Base-by-base conservation (phyloP, 2,888 invertebrate genomes). In the Synergus japonicus region DNA sequence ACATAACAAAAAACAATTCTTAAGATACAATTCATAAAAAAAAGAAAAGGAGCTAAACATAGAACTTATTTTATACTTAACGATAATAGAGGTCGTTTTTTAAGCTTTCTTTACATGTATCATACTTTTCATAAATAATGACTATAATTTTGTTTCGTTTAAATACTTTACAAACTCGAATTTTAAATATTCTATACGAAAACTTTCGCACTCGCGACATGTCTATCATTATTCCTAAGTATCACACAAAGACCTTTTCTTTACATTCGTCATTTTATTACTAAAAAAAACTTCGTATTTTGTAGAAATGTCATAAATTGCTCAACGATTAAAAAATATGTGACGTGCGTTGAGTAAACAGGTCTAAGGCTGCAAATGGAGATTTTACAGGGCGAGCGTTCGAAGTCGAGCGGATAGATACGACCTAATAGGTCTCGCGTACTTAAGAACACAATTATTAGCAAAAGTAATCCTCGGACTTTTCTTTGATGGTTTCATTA, bases 131-230 rank as follows among this genome's bases (percentile, higher is more conserved):
- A 89, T 90, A 90, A 90, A 89, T 89, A 90, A 84, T 86, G 87
- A 87, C 85, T 85, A 44, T 44, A 83, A 86, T 88, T 88, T 88
- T 86, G 86, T 85, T 89, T 90, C 86, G 86, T 85, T 89, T 90
- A 90, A 90, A 91, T 91, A 90, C 85, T 90, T 87, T 85, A 88
- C 85, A 87, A 73, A 73, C 73, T 85, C 76, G 84, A 86, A 87
- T 81, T 85, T 86, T 81, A 82, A 80, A 69, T 46, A 69, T 66
- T 10, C 7, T 54, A 37, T 54, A 54, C 49, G 79, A 84, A 85
- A 84, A 81, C 79, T 80, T 77, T 83, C 80, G 77, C 81, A 83
- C 83, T 82, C 76, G 80, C 49, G n/a, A 49, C 15, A 49, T 54
- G 41, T 54, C 37, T 10, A 73, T 46, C 15, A 54, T 86, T 84